Evolutionary conservation across 2,113 vertebrate species (phyloP).

Genomic region (Eira barbara): DNA sequence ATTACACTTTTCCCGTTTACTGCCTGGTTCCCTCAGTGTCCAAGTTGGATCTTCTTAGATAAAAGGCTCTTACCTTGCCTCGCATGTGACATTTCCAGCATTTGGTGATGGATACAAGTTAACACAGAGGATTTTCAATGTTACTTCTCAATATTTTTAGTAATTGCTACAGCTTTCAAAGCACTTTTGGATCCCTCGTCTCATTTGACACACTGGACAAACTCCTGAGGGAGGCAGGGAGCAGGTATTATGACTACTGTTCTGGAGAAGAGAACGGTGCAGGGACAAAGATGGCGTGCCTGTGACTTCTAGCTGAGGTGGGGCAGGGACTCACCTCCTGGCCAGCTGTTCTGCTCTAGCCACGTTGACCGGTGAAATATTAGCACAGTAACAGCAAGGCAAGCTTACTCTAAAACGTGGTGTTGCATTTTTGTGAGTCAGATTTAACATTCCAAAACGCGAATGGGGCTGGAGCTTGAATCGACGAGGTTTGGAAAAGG

Average conservation of each 20-base stretch:
- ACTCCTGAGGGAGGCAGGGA: background rate
- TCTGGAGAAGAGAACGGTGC: background rate
- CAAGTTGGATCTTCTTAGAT: background rate
- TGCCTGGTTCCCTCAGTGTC: background rate
- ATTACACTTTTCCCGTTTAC: background rate
- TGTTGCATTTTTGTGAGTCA: background rate
- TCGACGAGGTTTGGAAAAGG: fast-evolving
- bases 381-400: background rate
- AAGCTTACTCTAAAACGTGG: background rate
- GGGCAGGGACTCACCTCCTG: fast-evolving
- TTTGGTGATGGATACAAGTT: background rate
- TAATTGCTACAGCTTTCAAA: background rate
- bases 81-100: too few species aligned
- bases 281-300: fast-evolving
- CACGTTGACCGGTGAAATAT: background rate
- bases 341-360: background rate
- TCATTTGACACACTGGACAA: background rate
- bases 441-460: background rate
- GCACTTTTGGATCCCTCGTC: background rate
- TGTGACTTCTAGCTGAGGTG: fast-evolving
- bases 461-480: background rate
- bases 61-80: background rate
- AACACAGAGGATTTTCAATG: too few species aligned
- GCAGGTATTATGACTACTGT: background rate
- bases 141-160: background rate